These are phyloP conservation scores for Eospalax fontanierii DNA, from an alignment of 2,797 vertebrate species.

Conservation along the genomic window DNA sequence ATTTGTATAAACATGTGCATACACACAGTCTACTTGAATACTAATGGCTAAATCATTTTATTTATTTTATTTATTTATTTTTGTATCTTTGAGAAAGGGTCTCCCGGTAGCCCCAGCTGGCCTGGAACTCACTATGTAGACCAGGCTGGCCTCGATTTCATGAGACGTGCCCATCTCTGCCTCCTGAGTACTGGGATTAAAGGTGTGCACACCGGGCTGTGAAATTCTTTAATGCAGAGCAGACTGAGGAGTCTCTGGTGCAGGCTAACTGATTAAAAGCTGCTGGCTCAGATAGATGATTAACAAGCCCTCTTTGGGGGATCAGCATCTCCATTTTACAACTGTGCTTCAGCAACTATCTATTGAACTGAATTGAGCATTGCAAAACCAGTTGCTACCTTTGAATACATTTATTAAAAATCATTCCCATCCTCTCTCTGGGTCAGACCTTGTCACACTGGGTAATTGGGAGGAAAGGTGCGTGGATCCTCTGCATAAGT, in stretches of 20 bases:
- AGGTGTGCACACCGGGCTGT: no score
- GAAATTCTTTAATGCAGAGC: not conserved
- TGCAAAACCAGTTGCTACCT: not conserved
- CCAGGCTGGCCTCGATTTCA: no score
- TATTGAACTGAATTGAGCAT: not conserved
- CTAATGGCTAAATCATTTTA: not conserved
- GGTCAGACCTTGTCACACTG: not conserved
- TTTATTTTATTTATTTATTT: no score
- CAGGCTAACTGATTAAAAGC: not conserved
- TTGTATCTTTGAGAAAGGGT: no score
- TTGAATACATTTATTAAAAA: slow-evolving; percentile 31
- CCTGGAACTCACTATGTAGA: no score
- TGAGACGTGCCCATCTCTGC: no score
- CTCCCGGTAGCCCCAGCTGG: no score
- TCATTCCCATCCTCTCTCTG: not conserved
- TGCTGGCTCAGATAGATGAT: not conserved
- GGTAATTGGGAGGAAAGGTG: not conserved
- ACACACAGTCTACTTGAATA: not conserved
- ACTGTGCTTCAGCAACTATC: slow-evolving; percentile 5
- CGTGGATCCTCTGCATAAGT: not conserved
- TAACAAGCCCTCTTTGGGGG: not conserved
- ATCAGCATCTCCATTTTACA: not conserved
- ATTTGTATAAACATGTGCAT: not conserved
- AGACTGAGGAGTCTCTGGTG: no score
- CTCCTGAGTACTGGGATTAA: no score